These are phyloP conservation scores for Dendroctonus valens DNA, from an alignment of 1,140 invertebrate genomes.

Conservation along the genomic window DNA sequence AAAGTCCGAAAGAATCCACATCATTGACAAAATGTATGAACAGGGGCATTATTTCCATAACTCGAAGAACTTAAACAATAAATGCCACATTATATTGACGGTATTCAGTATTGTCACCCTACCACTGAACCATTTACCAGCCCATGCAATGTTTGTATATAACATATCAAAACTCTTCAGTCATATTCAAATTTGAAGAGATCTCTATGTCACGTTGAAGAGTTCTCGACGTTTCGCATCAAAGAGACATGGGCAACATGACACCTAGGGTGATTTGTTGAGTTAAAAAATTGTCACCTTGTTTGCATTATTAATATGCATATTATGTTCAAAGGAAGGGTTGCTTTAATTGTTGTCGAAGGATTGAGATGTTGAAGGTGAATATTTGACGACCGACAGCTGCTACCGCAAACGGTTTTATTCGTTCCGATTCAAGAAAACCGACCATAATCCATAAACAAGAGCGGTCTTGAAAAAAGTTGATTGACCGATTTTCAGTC, in stretches of 20 bases:
- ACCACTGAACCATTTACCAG: slow-evolving; percentile 8
- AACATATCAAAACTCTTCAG: slow-evolving; percentile 27
- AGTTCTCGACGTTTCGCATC: slow-evolving; percentile 15
- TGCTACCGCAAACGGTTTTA: too few species aligned
- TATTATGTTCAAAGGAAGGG: slow-evolving; percentile 17
- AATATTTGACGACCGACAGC: too few species aligned
- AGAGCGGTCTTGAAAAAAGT: too few species aligned
- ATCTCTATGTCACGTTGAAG: slow-evolving; percentile 24
- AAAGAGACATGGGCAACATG: slow-evolving; percentile 13
- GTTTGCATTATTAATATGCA: slow-evolving; percentile 24
- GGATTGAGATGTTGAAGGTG: slow-evolving; percentile 4
- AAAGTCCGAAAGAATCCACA: too few species aligned
- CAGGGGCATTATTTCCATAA: too few species aligned
- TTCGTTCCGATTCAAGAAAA: too few species aligned
- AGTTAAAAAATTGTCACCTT: slow-evolving; percentile 25
- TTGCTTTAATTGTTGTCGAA: slow-evolving; percentile 1
- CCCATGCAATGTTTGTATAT: slow-evolving; percentile 19
- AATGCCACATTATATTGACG: slow-evolving; percentile 9
- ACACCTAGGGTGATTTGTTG: slow-evolving; percentile 21
- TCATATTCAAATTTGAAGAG: slow-evolving; percentile 26
- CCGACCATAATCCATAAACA: too few species aligned
- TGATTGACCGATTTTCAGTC: too few species aligned
- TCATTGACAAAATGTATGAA: too few species aligned
- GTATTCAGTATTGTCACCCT: slow-evolving; percentile 14
- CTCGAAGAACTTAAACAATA: not conserved